A percentile compares a stretch with the other conserved stretches of the same genome.
phyloP scores from a whole-genome alignment of 2,888 invertebrate species.

The Pasiphila rectangulata region DNA sequence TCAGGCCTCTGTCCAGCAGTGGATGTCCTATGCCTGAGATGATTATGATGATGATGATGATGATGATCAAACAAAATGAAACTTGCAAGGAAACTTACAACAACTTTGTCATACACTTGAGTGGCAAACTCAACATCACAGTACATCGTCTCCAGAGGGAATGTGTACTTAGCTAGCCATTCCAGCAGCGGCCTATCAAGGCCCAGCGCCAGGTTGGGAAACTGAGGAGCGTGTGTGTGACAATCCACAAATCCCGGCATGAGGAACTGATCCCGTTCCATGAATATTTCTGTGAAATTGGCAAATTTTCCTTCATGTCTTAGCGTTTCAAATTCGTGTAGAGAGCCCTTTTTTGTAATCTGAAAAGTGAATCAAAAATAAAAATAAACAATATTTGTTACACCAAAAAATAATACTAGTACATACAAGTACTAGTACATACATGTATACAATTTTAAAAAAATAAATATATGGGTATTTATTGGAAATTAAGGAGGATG shows the following conservation, averaged over 20 bases:
- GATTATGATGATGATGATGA: no score
- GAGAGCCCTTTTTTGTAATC: slow-evolving; percentile 53
- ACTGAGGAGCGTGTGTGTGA: slow-evolving; percentile 95
- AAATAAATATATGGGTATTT: no score
- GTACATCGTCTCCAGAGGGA: slow-evolving; percentile 89
- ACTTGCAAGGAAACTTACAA: slow-evolving; percentile 86
- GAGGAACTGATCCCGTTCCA: slow-evolving; percentile 82
- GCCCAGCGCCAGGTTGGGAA: slow-evolving; percentile 91
- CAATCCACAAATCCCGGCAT: slow-evolving; percentile 95
- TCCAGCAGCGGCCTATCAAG: slow-evolving; percentile 89
- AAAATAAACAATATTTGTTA: no score
- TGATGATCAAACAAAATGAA: not conserved
- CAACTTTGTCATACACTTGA: slow-evolving; percentile 86
- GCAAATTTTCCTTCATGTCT: slow-evolving; percentile 37
- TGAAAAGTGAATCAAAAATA: no score
- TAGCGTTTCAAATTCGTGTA: slow-evolving; percentile 42
- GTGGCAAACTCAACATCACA: slow-evolving; percentile 84
- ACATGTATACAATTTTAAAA: no score
- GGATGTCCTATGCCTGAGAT: no score
- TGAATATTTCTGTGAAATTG: slow-evolving; percentile 41
- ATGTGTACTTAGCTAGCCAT: slow-evolving; percentile 93
- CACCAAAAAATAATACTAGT: no score
- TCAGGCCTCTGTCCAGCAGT: no score
- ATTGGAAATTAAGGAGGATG: no score
- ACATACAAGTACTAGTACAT: no score